Evolutionary conservation across 2,113 vertebrate species (phyloP).

Genomic region (Tupaia tana): DNA sequence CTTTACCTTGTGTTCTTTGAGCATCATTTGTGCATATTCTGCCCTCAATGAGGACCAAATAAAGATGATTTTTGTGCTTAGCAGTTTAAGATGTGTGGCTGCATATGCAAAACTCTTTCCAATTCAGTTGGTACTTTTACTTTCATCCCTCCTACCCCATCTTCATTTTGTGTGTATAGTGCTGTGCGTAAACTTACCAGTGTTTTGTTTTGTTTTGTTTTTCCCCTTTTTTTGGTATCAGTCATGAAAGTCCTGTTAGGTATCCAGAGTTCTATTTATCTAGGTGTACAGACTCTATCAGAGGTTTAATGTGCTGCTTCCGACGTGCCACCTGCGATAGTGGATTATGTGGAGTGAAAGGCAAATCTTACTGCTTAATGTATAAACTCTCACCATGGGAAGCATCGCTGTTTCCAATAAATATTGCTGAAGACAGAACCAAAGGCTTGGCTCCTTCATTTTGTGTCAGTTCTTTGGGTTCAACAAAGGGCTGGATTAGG

Average conservation of each 20-base stretch:
- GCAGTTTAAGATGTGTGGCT: constrained; percentile 83
- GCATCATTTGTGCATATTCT: constrained; percentile 92
- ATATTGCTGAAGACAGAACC: constrained; percentile 85
- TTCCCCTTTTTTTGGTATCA: constrained; percentile 87
- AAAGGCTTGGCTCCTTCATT: constrained; percentile 64
- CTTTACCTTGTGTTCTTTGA: constrained; percentile 87
- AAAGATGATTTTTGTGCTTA: constrained; percentile 84
- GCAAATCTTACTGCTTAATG: constrained; percentile 87
- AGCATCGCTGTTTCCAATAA: constrained; percentile 90
- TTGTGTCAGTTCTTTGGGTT: constrained; percentile 55
- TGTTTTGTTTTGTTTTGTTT: constrained; percentile 59
- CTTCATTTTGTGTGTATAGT: constrained; percentile 91
- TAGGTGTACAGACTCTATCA: constrained; percentile 90
- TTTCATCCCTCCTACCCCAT: constrained; percentile 65
- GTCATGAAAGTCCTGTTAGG: constrained; percentile 87
- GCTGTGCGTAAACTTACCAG: constrained; percentile 88
- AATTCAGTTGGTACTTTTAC: constrained; percentile 70
- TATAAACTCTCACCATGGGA: constrained; percentile 86
- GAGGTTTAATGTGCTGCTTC: constrained; percentile 87
- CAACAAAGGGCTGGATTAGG: neutral
- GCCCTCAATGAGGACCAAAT: constrained; percentile 97
- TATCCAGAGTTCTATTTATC: constrained; percentile 92
- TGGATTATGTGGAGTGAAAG: constrained; percentile 87
- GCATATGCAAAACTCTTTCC: constrained; percentile 81
- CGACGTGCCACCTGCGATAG: constrained; percentile 87